A percentile compares a stretch with the other conserved stretches of the same genome.
phyloP scores from a whole-genome alignment of 2,797 vertebrate species.

The Mareca strepera region DNA sequence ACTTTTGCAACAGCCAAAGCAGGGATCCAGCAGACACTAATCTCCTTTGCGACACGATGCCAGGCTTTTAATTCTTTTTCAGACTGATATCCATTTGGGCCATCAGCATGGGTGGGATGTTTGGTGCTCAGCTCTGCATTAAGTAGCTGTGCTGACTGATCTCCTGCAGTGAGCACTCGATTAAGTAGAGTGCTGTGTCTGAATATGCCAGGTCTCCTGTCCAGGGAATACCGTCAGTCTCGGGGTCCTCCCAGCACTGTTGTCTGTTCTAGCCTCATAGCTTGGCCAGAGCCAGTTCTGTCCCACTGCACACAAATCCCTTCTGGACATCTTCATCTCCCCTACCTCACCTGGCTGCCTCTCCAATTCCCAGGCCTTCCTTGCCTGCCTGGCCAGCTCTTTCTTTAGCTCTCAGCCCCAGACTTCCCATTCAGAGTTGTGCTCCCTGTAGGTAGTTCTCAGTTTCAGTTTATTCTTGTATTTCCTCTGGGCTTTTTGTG shows the following conservation, averaged over 20 bases:
- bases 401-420: neutral
- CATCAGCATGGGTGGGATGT: neutral
- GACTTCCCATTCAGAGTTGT: neutral
- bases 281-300: neutral
- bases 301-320: neutral
- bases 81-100: neutral
- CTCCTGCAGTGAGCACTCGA: neutral
- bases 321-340: neutral
- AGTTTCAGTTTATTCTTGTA: neutral
- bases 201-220: neutral
- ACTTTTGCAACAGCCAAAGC: neutral
- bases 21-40: neutral
- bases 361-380: neutral
- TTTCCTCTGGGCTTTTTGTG: neutral
- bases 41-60: neutral
- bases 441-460: neutral
- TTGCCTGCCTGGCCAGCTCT: neutral
- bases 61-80: neutral
- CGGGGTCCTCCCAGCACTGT: accelerated
- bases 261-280: neutral
- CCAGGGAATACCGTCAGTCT: neutral
- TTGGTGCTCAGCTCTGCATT: neutral
- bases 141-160: neutral
- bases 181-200: neutral
- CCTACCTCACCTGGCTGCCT: neutral